Base-by-base conservation (phyloP, 2,888 invertebrate genomes). In the Keiferia lycopersicella region DNA sequence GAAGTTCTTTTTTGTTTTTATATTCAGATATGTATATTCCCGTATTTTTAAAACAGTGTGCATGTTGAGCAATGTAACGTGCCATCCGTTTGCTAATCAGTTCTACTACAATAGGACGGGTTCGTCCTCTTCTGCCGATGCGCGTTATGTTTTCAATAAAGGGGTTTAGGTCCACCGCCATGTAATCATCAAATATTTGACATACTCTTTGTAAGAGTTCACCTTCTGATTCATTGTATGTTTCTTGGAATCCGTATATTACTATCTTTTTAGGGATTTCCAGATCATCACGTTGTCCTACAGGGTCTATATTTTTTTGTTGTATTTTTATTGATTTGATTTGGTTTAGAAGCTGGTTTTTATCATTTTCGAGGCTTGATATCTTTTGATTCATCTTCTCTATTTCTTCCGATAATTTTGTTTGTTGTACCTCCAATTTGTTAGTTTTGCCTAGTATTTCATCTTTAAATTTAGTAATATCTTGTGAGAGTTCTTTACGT, bases 21-120 rank as follows among this genome's bases (percentile, higher is more conserved):
- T 45, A 11, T 50, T 64, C 56, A 0, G 66, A 48, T 14, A 67
- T 41, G 8, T 38, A 38, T 1, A 66, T 8, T 7, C 64, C 48
- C 0, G 66, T 66, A 10, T 58, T 58, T 45, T 34, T 59, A 26
- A 68, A 62, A 4, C 11, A 60, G 14, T 26, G 20, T 1, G 14
- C 20, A 20, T 65, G 48, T 30, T 63, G 0, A 22, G 66, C 12
- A 14, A 67, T 48, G 26, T 62, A 60, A 56, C 57, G 62, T 14
- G 56, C 48, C 62, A 64, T 63, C 14, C 51, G 62, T 30, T 66
- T 68, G 30, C 64, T 65, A 26, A 68, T 34, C 0, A 66, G 20
- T 60, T 66, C 66, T 50, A 61, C 7, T 11, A 30, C 16, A 12
- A 61, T 2, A 11, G 61, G 61, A 10, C 61, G n/a, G 6, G 11